phyloP scores from a whole-genome alignment of 1,140 invertebrate species.

The Samia ricini region DNA sequence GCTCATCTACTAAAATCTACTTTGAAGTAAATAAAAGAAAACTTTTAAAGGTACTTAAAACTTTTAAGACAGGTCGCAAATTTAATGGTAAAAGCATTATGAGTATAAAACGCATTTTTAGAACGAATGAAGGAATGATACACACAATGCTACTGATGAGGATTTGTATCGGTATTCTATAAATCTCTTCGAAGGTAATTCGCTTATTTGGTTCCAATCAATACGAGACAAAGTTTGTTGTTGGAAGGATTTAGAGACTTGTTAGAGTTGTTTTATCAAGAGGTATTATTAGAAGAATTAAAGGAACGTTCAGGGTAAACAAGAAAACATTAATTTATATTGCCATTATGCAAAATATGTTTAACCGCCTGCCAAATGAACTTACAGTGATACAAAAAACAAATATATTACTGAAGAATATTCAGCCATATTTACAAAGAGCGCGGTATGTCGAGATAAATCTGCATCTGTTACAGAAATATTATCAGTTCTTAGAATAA shows the following conservation, averaged over 20 bases:
- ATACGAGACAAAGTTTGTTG: slow-evolving; percentile 23
- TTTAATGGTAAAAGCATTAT: slow-evolving; percentile 31
- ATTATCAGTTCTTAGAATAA: slow-evolving; percentile 19
- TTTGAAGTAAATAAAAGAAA: neutral
- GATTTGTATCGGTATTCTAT: slow-evolving; percentile 30
- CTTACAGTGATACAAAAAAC: slow-evolving; percentile 32
- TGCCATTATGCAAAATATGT: slow-evolving; percentile 43
- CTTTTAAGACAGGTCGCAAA: slow-evolving; percentile 26
- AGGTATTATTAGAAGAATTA: slow-evolving; percentile 40
- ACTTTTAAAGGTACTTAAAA: slow-evolving; percentile 28
- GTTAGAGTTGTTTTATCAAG: slow-evolving; percentile 35
- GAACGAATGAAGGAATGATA: slow-evolving; percentile 32
- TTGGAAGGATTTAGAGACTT: slow-evolving; percentile 24
- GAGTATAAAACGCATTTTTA: slow-evolving; percentile 35
- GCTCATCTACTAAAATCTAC: no score
- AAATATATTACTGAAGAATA: slow-evolving; percentile 37
- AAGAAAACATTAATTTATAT: slow-evolving; percentile 40
- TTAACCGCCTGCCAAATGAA: slow-evolving; percentile 31
- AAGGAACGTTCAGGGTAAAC: slow-evolving; percentile 33
- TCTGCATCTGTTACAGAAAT: slow-evolving; percentile 25
- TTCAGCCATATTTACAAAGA: slow-evolving; percentile 39
- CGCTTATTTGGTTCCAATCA: slow-evolving; percentile 35
- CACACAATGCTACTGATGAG: slow-evolving; percentile 27
- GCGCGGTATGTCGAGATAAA: slow-evolving; percentile 28
- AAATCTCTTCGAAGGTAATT: slow-evolving; percentile 39